Evolutionary conservation across 23 tunicate species (phyloP), one percentile per base, ranked within the genome.

Genomic region (Diplosoma virens): DNA sequence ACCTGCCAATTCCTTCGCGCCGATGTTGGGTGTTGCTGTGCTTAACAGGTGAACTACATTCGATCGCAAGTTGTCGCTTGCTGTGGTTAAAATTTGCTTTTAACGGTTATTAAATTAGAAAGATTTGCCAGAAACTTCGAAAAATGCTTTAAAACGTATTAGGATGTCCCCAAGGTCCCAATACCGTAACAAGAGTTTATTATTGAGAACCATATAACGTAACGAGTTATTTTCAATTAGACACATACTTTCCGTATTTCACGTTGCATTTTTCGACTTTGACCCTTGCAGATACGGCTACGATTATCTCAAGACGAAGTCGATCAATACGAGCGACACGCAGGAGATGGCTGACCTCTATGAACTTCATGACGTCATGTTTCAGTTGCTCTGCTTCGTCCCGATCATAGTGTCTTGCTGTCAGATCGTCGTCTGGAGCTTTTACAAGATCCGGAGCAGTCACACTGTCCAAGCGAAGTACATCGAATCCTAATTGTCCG

Each of bases 1-100:
- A 59, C 97, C 97, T n/a, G 97, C 87, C 21, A 90, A 90, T 80
- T 90, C 97, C 21, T 50, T 90, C 17, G 97, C 97, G 32, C 97
- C 97, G 0, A 90, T 90, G 97, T 16, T 90, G 14, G 97, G 82
- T 47, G 97, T 90, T 5, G 71, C 86, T 9, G 36, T 84, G 25
- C 67, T 90, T 28, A 84, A 90, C 86, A 90, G 81, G 97, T 90
- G 55, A 56, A 29, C 35, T 31, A 25, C 37, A n/a, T n/a, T n/a
- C n/a, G n/a, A n/a, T n/a, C n/a, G n/a, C n/a, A n/a, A n/a, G n/a
- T n/a, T n/a, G n/a, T n/a, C n/a, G n/a, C n/a, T n/a, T n/a, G n/a
- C n/a, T n/a, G n/a, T n/a, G n/a, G n/a, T n/a, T n/a, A n/a, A n/a
- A n/a, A n/a, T n/a, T n/a, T n/a, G n/a, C n/a, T n/a, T n/a, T n/a